phyloP scores from a whole-genome alignment of 2,797 vertebrate species.

The Crocodylus rhombifer region DNA sequence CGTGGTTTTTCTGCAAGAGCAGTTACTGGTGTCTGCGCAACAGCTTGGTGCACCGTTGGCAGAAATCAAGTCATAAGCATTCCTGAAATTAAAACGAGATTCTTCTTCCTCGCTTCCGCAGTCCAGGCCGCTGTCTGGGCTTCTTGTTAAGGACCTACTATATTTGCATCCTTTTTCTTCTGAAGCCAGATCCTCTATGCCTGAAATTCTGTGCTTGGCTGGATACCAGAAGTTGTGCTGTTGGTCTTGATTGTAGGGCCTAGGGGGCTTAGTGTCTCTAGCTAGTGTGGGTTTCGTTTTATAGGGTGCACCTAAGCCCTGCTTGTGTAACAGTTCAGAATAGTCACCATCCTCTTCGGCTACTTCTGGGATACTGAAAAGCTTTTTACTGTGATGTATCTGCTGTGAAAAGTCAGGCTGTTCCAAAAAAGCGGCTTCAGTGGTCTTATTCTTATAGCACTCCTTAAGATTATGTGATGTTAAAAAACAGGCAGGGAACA shows the following conservation, averaged over 20 bases:
- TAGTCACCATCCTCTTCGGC: slow-evolving; percentile 92
- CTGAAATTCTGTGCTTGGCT: slow-evolving; percentile 81
- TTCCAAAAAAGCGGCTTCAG: slow-evolving; percentile 89
- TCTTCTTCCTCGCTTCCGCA: slow-evolving; percentile 96
- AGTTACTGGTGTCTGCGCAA: slow-evolving; percentile 75
- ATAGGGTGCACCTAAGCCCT: slow-evolving; percentile 66
- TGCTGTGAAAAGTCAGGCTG: slow-evolving; percentile 90
- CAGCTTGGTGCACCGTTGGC: slow-evolving; percentile 55
- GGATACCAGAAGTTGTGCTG: slow-evolving; percentile 75
- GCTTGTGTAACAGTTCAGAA: slow-evolving; percentile 70
- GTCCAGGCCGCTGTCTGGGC: slow-evolving; percentile 95
- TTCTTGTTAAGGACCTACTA: slow-evolving; percentile 87
- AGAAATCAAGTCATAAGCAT: slow-evolving; percentile 77
- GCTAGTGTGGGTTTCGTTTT: slow-evolving; percentile 54
- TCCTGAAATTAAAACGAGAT: slow-evolving; percentile 80
- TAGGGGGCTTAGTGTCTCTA: slow-evolving; percentile 43
- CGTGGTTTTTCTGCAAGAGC: slow-evolving; percentile 80
- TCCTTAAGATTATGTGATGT: slow-evolving; percentile 86
- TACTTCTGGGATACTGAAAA: slow-evolving; percentile 98
- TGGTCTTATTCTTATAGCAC: slow-evolving; percentile 87
- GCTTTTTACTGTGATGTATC: slow-evolving; percentile 90
- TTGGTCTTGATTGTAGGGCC: slow-evolving; percentile 77
- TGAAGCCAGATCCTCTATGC: slow-evolving; percentile 75
- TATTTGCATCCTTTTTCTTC: slow-evolving; percentile 81
- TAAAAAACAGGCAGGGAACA: slow-evolving; percentile 75